Percentiles rank a stretch among this genome's conserved stretches.
Conservation (phyloP, 2,888 invertebrate species). For the Dynastes grantii region DNA sequence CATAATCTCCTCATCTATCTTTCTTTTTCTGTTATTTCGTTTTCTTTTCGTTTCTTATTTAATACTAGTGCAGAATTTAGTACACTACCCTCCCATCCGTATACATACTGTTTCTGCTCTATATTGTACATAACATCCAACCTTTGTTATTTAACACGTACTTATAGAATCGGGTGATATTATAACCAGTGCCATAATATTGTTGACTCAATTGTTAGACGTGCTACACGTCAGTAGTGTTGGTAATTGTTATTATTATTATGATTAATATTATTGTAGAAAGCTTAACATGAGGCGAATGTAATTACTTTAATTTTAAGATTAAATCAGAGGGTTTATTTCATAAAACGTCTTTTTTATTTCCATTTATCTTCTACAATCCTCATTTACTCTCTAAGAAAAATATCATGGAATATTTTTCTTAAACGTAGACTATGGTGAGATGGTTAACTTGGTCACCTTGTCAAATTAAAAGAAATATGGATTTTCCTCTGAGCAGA, state of each 20-base stretch:
- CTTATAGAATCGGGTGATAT: conserved; percentile 72
- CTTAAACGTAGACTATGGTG: neutral
- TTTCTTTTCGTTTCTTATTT: conserved; percentile 10
- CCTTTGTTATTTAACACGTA: conserved; percentile 70
- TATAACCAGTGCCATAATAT: conserved; percentile 72
- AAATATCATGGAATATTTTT: neutral
- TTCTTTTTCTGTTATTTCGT: conserved; percentile 27
- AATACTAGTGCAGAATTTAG: conserved; percentile 20
- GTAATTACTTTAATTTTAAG: conserved; percentile 68
- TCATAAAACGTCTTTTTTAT: conserved; percentile 59
- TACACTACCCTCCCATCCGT: conserved; percentile 52
- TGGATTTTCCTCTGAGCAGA: no score
- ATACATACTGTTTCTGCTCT: conserved; percentile 54
- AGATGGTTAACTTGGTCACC: no score
- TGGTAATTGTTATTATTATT: conserved; percentile 68
- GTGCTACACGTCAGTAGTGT: conserved; percentile 69
- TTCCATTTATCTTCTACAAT: neutral
- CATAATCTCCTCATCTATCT: conserved; percentile 37
- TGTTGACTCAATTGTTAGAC: conserved; percentile 71
- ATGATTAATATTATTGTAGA: conserved; percentile 63
- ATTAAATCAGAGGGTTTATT: conserved; percentile 72
- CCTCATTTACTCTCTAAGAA: neutral
- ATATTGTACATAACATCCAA: conserved; percentile 63
- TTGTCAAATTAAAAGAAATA: no score
- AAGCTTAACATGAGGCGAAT: conserved; percentile 68